Evolutionary conservation across 2,888 invertebrate species (phyloP).

Genomic region (Phrixothrix hirtus): DNA sequence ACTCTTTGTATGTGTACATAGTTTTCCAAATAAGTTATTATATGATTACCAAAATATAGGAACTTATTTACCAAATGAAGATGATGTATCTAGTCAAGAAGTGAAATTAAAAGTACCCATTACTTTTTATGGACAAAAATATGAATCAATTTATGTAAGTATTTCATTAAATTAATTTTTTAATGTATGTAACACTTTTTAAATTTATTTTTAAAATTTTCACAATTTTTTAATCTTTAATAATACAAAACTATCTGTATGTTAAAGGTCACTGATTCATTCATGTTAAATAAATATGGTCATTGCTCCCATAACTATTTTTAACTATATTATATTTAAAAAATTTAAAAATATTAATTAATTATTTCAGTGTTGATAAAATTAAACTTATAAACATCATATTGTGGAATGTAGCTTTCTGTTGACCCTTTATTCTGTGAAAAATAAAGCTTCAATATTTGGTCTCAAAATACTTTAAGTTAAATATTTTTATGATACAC

Average conservation of each 20-base stretch:
- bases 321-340: neutral
- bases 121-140: constrained; percentile 76
- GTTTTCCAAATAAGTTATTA: constrained; percentile 60
- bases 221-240: constrained; percentile 19
- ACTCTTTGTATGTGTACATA: constrained; percentile 19
- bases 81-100: constrained; percentile 70
- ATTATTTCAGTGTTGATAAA: neutral
- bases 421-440: no score
- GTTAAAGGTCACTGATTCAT: constrained; percentile 31
- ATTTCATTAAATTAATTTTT: constrained; percentile 13
- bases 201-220: constrained; percentile 2
- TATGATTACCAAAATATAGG: constrained; percentile 66
- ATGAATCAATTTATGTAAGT: constrained; percentile 84
- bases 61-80: constrained; percentile 59
- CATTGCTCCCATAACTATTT: constrained; percentile 24
- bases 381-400: no score
- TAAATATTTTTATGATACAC: no score
- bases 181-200: no score
- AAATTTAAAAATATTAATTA: neutral
- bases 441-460: no score
- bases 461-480: no score
- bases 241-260: constrained; percentile 21
- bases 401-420: no score
- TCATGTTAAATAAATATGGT: constrained; percentile 24
- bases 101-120: constrained; percentile 71